Evolutionary conservation across 2,113 vertebrate genomes (phyloP).

Genomic region (Crotophaga sulcirostris): DNA sequence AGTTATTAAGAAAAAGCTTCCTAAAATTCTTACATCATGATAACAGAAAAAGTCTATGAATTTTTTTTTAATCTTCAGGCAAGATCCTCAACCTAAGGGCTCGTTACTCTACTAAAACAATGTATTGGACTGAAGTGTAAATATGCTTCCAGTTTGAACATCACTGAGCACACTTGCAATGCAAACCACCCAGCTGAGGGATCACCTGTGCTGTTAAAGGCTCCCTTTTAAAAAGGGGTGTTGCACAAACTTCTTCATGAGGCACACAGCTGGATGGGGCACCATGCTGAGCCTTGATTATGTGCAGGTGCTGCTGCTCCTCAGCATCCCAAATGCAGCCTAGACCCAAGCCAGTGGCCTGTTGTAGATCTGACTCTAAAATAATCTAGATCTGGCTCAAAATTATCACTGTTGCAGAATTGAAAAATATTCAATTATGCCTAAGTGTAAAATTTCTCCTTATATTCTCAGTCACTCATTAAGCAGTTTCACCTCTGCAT

Average conservation of each 20-base stretch:
- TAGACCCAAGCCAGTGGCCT: background rate
- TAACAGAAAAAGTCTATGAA: background rate
- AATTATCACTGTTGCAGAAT: background rate
- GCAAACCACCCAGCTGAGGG: background rate
- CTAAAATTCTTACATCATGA: background rate
- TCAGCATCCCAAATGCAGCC: background rate
- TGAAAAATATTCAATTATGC: background rate
- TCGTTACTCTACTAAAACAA: background rate
- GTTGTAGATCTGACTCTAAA: background rate
- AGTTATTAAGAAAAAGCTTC: background rate
- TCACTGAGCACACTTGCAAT: background rate
- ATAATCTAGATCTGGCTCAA: background rate
- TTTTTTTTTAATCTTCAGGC: background rate
- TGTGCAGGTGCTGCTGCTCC: background rate
- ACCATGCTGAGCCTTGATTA: background rate
- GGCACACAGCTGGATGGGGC: fast-evolving
- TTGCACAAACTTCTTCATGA: background rate
- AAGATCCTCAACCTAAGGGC: background rate
- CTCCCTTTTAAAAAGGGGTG: background rate
- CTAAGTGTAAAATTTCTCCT: background rate
- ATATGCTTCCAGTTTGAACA: background rate
- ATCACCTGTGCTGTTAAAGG: background rate
- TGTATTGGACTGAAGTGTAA: background rate
- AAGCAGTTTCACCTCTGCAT: background rate
- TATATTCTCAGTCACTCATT: background rate